Evolutionary conservation across 2,113 vertebrate genomes (phyloP), one percentile per base, ranked within the genome.

Genomic region (Aspiorhynchus laticeps): DNA sequence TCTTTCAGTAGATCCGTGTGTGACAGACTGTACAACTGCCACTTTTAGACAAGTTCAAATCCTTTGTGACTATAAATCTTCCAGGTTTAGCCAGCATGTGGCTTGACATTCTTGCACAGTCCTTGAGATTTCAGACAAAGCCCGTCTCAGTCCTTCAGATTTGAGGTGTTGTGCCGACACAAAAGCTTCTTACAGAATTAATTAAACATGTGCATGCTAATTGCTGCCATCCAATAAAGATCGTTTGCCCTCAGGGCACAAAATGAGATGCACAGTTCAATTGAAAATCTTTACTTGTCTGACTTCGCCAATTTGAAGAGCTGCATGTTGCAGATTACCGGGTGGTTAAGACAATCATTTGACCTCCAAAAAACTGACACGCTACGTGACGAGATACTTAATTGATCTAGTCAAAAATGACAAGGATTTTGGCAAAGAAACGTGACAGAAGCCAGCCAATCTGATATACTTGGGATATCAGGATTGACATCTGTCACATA

Each of bases 131-230:
- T 77, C 51, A 59, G 33, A 80, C 61, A 56, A 69, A 69, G 73
- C 53, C 75, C 11, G 2, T 10, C 77, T 38, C 78, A 73, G 82
- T 31, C 28, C 17, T 87, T 43, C 56, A 65, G n/a, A 61, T 63
- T 41, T 73, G 28, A 85, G 81, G 84, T 85, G 73, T 80, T 69
- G 69, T 56, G 61, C 56, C 73, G 21, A 67, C 82, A 79, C 43
- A 31, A 84, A 84, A 80, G 79, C 61, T 43, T 71, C 85, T 83
- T 76, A 65, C 36, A 53, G 78, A 84, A 90, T 90, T 90, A 88
- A 88, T 90, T 87, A 89, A 89, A 90, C 85, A 87, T 90, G 81
- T 80, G 84, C 78, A 89, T 90, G 75, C 69, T 87, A 90, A 88
- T 84, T 88, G 75, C 74, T 85, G 67, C 33, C 80, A 86, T 85